Conservation (phyloP, 2,797 vertebrate genomes). For the Varecia variegata region DNA sequence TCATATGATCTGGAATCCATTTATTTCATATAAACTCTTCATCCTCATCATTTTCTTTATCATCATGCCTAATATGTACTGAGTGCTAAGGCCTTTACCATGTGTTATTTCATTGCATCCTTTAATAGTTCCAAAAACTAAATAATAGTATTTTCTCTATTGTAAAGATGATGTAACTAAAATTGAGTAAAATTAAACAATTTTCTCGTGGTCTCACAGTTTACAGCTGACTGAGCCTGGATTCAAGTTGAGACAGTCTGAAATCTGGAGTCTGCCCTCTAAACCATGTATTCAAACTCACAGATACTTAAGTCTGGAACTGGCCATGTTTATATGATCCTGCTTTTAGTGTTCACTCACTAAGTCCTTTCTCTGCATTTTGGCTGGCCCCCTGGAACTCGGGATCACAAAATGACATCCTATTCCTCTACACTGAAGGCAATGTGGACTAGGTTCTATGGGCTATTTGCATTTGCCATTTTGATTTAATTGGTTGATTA, state of each 20-base stretch:
- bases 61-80: not conserved
- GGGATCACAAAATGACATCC: not conserved
- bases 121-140: not conserved
- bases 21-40: not conserved
- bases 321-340: not conserved
- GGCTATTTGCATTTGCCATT: not conserved
- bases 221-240: not conserved
- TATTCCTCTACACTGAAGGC: not conserved
- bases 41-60: not conserved
- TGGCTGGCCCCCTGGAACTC: not conserved
- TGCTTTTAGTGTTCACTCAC: not conserved
- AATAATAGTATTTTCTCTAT: not conserved
- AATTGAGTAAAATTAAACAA: not conserved
- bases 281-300: not conserved
- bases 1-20: not conserved
- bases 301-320: not conserved
- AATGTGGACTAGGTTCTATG: not conserved
- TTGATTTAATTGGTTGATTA: not conserved
- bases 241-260: not conserved
- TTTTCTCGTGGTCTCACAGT: not conserved
- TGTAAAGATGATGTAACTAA: not conserved
- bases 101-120: not conserved
- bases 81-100: not conserved
- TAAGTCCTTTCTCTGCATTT: not conserved
- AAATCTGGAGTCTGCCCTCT: not conserved